These are phyloP conservation scores for Ara ararauna DNA, from an alignment of 2,797 vertebrate genomes.

Conservation along the genomic window DNA sequence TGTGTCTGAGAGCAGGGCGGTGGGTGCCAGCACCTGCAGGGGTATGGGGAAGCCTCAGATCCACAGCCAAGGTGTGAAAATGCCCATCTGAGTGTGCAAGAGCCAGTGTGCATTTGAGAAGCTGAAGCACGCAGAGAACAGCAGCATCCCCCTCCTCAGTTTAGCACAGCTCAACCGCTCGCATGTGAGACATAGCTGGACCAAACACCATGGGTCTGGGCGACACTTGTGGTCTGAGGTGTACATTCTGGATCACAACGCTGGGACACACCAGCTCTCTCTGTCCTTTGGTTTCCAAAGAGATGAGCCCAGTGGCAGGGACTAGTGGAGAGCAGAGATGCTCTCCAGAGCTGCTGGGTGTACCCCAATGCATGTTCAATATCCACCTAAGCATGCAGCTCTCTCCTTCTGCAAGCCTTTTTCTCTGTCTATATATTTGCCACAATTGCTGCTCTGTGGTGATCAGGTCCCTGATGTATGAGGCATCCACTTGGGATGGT, in stretches of 20 bases:
- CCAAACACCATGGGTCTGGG: neutral
- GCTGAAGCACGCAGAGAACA: accelerated
- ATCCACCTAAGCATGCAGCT: neutral
- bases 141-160: neutral
- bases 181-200: neutral
- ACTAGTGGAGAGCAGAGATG: neutral
- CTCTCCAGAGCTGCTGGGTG: neutral
- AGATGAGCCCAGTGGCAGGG: no score
- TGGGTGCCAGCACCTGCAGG: neutral
- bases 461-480: accelerated
- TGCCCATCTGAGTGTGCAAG: neutral
- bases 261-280: neutral
- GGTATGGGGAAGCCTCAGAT: accelerated
- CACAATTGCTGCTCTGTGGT: neutral
- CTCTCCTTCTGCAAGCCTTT: neutral
- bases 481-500: neutral
- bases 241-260: neutral
- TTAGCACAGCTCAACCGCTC: neutral
- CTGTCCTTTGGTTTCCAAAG: neutral
- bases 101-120: accelerated
- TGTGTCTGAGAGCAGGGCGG: accelerated
- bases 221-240: neutral
- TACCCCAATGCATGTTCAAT: neutral
- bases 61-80: neutral
- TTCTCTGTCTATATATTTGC: neutral